Percentiles rank a stretch among this genome's conserved stretches.
Evolutionary conservation across 1,140 invertebrate genomes (phyloP).

Genomic region (Rhopalosiphum padi): DNA sequence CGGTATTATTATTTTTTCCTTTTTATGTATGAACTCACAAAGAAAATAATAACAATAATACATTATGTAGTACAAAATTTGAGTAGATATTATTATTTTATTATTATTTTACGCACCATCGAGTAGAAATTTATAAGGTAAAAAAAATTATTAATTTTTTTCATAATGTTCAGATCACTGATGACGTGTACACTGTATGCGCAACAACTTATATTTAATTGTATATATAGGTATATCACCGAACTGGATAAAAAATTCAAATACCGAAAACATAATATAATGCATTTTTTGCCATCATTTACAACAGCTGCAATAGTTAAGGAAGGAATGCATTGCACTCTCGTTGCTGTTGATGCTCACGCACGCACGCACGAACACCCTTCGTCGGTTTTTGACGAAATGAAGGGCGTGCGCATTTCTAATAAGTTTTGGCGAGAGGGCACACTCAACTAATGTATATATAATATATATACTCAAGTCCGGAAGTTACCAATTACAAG

Average conservation of each 20-base stretch:
- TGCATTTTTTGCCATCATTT: background rate
- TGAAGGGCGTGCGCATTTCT: background rate
- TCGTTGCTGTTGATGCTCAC: background rate
- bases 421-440: background rate
- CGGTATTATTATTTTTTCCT: background rate
- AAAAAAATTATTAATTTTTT: background rate
- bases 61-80: conserved; percentile 31
- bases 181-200: background rate
- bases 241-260: background rate
- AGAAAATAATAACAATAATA: conserved; percentile 23
- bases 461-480: conserved; percentile 9
- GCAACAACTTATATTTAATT: background rate
- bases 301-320: background rate
- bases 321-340: background rate
- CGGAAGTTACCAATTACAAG: conserved; percentile 37
- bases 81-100: conserved; percentile 17
- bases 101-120: conserved; percentile 31
- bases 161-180: background rate
- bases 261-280: background rate
- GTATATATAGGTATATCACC: background rate
- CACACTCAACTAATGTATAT: conserved; percentile 7
- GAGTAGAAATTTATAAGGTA: conserved; percentile 2
- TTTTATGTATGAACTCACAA: background rate
- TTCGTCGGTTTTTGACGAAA: background rate
- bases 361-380: background rate